A percentile compares a stretch with the other conserved stretches of the same genome.
phyloP scores from a whole-genome alignment of 2,113 vertebrate genomes.

The Catharus fuscescens region DNA sequence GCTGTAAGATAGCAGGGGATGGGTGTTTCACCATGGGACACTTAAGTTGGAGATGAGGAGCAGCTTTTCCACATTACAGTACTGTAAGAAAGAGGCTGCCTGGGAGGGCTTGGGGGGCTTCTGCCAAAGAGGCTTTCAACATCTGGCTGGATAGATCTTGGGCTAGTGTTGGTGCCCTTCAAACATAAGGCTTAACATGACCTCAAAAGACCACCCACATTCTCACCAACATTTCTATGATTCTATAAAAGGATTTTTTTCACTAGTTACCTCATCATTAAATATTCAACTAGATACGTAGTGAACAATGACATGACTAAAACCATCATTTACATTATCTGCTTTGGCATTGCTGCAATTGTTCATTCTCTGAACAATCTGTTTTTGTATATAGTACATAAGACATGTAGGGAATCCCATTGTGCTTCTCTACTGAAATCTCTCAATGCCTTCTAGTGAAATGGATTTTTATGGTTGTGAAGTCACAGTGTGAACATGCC shows the following conservation, averaged over 20 bases:
- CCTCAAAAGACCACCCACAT: accelerated
- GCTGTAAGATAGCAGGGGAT: not conserved
- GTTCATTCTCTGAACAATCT: not conserved
- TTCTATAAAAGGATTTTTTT: not conserved
- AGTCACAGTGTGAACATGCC: not conserved
- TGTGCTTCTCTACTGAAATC: not conserved
- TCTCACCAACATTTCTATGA: not conserved
- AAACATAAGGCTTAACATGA: not conserved
- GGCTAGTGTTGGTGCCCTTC: not conserved
- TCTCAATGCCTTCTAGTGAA: not conserved
- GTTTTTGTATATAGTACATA: not conserved
- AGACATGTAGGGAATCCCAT: not conserved
- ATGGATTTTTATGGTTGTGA: not conserved
- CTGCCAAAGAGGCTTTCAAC: not conserved
- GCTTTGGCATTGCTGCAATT: not conserved
- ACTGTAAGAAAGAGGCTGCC: not conserved
- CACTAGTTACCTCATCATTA: not conserved
- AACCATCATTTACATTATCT: not conserved
- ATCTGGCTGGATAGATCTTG: not conserved
- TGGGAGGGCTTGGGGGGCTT: not conserved
- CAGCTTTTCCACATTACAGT: not conserved
- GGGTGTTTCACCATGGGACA: not conserved
- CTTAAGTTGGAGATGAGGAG: not conserved
- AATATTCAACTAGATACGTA: not conserved
- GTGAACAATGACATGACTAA: not conserved